A percentile compares a stretch with the other conserved stretches of the same genome.
phyloP scores from a whole-genome alignment of 2,797 vertebrate species.

The Lagodon rhomboides region DNA sequence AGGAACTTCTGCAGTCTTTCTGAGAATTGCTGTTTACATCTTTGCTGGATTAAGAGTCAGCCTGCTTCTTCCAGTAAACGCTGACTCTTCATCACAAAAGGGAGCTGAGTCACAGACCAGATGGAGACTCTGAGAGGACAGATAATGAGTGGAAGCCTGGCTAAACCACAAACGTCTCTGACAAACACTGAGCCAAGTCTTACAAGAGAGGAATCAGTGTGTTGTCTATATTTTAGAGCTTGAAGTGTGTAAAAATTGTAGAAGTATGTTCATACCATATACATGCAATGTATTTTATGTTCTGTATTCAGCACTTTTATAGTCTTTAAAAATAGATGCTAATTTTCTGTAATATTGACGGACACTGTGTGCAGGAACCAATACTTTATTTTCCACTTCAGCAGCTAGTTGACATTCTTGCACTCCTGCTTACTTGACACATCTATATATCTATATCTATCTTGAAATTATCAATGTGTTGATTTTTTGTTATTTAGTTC shows the following conservation, averaged over 20 bases:
- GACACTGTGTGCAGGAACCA: neutral
- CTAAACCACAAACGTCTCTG: constrained; percentile 1
- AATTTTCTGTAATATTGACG: neutral
- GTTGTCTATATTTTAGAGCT: neutral
- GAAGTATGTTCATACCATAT: neutral
- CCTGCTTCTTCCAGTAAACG: constrained; percentile 56
- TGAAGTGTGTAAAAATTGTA: neutral
- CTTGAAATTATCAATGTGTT: neutral
- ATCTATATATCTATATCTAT: no score
- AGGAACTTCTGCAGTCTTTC: neutral
- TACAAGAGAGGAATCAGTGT: neutral
- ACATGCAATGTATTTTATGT: neutral
- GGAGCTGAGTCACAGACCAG: constrained; percentile 63
- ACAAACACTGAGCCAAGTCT: constrained; percentile 9
- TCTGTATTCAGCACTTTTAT: neutral
- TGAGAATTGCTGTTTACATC: constrained; percentile 11
- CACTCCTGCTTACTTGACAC: neutral
- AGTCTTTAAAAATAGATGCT: neutral
- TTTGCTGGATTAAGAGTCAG: constrained; percentile 13
- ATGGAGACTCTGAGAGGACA: constrained; percentile 26
- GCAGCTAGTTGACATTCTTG: neutral
- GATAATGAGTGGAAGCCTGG: constrained; percentile 56
- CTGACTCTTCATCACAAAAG: constrained; percentile 29
- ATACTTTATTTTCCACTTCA: neutral
- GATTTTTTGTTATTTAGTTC: neutral